These are phyloP conservation scores for Mesocricetus auratus DNA, from an alignment of 2,113 vertebrate species.

Conservation along the genomic window DNA sequence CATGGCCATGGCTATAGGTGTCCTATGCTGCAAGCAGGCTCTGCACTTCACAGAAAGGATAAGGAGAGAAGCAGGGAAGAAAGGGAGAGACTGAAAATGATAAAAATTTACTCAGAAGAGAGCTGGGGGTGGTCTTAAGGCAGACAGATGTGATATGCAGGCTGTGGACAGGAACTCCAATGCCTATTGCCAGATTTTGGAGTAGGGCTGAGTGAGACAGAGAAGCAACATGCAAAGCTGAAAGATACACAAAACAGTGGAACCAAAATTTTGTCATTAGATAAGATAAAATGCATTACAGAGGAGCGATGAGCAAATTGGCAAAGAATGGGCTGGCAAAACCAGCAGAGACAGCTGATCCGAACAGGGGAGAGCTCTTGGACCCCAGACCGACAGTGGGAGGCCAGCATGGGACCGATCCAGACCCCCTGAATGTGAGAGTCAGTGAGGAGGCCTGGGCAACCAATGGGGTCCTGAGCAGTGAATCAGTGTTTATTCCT, in stretches of 20 bases:
- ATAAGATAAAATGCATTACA: not conserved
- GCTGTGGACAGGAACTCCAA: fast-evolving
- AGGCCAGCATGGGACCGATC: too few species aligned
- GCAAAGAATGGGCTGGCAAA: too few species aligned
- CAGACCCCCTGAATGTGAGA: too few species aligned
- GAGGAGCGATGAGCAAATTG: too few species aligned
- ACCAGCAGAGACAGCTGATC: too few species aligned
- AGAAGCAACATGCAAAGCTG: not conserved
- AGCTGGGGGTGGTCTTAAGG: not conserved
- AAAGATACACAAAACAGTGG: not conserved
- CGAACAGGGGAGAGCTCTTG: too few species aligned
- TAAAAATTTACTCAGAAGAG: not conserved
- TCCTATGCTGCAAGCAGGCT: not conserved
- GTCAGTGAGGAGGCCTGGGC: too few species aligned
- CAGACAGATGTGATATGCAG: not conserved
- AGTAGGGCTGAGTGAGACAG: too few species aligned
- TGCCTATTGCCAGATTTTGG: not conserved
- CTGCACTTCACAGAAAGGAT: not conserved
- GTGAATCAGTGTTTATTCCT: too few species aligned
- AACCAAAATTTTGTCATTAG: not conserved
- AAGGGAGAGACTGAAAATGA: not conserved
- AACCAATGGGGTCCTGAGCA: too few species aligned
- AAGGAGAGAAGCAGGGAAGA: too few species aligned
- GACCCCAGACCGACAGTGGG: too few species aligned
- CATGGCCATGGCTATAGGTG: not conserved